These are phyloP conservation scores for Cyphotilapia sp. DNA, from an alignment of 2,113 vertebrate genomes.

Conservation along the genomic window DNA sequence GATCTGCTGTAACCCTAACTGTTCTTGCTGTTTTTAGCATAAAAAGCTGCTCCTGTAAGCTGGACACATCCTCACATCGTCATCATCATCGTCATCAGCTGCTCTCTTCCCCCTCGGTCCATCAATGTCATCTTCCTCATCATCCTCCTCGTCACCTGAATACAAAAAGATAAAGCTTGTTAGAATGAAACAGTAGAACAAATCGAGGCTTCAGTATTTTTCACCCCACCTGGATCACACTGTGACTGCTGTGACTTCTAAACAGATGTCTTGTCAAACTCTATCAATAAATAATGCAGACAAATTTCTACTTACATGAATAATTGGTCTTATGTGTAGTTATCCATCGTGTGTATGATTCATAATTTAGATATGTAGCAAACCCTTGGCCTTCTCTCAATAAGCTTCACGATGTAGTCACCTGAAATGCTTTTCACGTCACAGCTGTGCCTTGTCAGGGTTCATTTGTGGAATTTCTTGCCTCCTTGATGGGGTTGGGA, in stretches of 20 bases:
- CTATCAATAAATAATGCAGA: not conserved
- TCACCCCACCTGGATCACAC: not conserved
- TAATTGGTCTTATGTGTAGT: not conserved
- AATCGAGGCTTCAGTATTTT: not conserved
- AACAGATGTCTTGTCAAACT: not conserved
- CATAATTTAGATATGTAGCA: not conserved
- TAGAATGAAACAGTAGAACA: not conserved
- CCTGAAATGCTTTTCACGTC: not conserved
- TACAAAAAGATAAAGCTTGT: not conserved
- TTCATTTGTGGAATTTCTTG: not conserved
- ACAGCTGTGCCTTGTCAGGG: not conserved
- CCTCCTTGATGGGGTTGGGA: not conserved
- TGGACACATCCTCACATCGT: constrained; percentile 31
- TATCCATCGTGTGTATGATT: not conserved
- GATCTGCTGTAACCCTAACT: not conserved
- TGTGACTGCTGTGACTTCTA: not conserved
- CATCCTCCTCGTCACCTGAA: constrained; percentile 79
- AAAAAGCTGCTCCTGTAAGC: not conserved
- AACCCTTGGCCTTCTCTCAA: not conserved
- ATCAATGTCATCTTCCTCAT: constrained; percentile 83
- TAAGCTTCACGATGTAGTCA: not conserved
- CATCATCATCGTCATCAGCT: constrained; percentile 78
- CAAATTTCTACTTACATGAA: not conserved
- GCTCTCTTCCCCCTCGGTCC: constrained; percentile 79
- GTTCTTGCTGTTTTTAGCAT: not conserved